These are phyloP conservation scores for Epinephelus cyanopodus DNA, from an alignment of 2,113 vertebrate species.

Conservation along the genomic window DNA sequence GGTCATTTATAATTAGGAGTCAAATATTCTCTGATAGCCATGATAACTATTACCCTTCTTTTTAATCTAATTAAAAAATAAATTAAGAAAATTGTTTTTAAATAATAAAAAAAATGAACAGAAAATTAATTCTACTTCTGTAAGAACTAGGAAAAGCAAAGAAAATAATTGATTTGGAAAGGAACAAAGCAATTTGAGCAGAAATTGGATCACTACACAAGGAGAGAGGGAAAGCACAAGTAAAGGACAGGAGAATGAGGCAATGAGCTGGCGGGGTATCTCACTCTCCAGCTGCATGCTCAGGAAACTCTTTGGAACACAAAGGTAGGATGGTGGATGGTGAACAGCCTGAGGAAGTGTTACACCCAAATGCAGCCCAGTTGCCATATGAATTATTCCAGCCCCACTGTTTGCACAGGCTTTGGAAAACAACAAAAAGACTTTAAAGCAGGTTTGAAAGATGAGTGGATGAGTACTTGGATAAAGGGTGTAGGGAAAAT, in stretches of 20 bases:
- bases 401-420: slow-evolving; percentile 46
- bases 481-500: slow-evolving; percentile 33
- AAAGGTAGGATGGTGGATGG: slow-evolving; percentile 57
- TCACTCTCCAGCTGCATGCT: slow-evolving; percentile 56
- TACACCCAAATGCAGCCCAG: slow-evolving; percentile 66
- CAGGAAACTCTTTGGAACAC: slow-evolving; percentile 55
- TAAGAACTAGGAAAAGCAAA: not conserved
- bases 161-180: slow-evolving; percentile 3
- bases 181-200: slow-evolving; percentile 11
- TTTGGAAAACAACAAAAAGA: slow-evolving; percentile 66
- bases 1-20: slow-evolving; percentile 27
- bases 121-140: not conserved
- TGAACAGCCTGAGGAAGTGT: slow-evolving; percentile 63
- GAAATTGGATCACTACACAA: slow-evolving; percentile 15
- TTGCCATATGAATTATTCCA: slow-evolving; percentile 73
- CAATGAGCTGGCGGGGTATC: slow-evolving; percentile 45
- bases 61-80: not conserved
- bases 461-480: slow-evolving; percentile 45
- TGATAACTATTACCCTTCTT: not conserved
- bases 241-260: slow-evolving; percentile 33
- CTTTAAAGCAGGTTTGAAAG: slow-evolving; percentile 56
- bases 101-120: not conserved
- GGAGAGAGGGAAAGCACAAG: slow-evolving; percentile 2
- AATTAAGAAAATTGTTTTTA: not conserved
- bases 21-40: slow-evolving; percentile 8